These are phyloP conservation scores for Drosophila sp. DNA, from an alignment of 1,140 invertebrate species.

Conservation along the genomic window DNA sequence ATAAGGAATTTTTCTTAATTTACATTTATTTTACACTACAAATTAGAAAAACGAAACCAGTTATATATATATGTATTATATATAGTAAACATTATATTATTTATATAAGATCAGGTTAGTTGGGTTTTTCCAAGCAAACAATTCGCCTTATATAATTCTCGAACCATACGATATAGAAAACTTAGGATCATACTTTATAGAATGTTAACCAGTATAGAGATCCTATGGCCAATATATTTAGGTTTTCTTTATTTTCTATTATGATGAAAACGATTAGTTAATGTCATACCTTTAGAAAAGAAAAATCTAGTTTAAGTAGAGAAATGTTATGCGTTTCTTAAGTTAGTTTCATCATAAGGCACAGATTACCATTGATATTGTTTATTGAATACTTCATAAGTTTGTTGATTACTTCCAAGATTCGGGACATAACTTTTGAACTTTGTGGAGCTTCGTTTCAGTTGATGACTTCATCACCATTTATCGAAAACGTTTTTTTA, in stretches of 20 bases:
- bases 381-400: no score
- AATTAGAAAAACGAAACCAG: conserved; percentile 16
- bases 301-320: not conserved
- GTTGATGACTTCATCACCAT: no score
- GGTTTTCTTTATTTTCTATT: not conserved
- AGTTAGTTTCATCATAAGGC: no score
- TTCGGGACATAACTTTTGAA: no score
- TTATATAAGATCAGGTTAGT: not conserved
- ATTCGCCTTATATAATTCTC: not conserved
- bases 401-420: no score
- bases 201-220: not conserved
- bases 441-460: no score
- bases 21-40: conserved; percentile 44
- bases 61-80: not conserved
- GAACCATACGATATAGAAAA: not conserved
- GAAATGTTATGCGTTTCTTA: not conserved
- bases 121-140: not conserved
- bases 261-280: not conserved
- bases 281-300: not conserved
- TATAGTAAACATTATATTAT: not conserved
- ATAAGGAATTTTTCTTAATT: not conserved
- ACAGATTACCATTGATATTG: no score
- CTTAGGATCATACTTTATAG: conserved; percentile 1
- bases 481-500: no score
- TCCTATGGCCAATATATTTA: not conserved